Base-by-base conservation (phyloP, 1,140 invertebrate genomes). In the Parasteatoda tepidariorum region DNA sequence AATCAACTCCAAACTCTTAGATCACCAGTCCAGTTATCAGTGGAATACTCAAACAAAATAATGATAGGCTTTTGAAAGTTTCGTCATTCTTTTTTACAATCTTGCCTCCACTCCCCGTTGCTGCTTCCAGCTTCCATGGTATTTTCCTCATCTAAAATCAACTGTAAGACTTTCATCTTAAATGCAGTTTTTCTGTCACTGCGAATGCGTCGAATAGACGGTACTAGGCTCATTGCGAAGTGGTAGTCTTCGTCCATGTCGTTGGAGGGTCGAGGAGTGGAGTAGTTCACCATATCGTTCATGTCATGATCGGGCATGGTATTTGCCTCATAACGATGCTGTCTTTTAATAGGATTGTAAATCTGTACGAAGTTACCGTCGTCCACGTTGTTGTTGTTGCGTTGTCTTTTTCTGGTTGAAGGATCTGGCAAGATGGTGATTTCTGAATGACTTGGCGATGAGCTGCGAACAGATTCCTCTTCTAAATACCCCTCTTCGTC, bases 191-290 rank as follows among this genome's bases (percentile, higher is more conserved):
- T 74, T 31, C 70, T 31, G 30, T 74, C 70, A 1, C 26, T 7
- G 2, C 70, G 18, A 0, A 74, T 26, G 9, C 70, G 30, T 24
- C 70, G 22, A 6, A 74, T 22, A 15, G 70, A 74, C 2, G 70
- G 70, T 28, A 74, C 11, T 7, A 74, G 11, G 30, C 70, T 74
- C 70, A 74, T 59, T 9, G 59, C 18, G 28, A 74, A 74, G 28
- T 59, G 70, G 7, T 74, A 74, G 6, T 74, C 70, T 28, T 74
- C 70, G 55, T 74, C 70, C 70, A 57, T 34, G 7, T 59, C 70
- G 9, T 33, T 34, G 2, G 18, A 18, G 22, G 22, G 59, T 7
- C n/a, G 30, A 18, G 62, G 6, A n/a, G 28, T n/a, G 30, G 62
- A 6, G 62, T 38, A 66, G 30, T 66, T 31, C 1, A 31, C 62